Evolutionary conservation across 2,113 vertebrate genomes (phyloP).

Genomic region (Lasiurus cinereus): DNA sequence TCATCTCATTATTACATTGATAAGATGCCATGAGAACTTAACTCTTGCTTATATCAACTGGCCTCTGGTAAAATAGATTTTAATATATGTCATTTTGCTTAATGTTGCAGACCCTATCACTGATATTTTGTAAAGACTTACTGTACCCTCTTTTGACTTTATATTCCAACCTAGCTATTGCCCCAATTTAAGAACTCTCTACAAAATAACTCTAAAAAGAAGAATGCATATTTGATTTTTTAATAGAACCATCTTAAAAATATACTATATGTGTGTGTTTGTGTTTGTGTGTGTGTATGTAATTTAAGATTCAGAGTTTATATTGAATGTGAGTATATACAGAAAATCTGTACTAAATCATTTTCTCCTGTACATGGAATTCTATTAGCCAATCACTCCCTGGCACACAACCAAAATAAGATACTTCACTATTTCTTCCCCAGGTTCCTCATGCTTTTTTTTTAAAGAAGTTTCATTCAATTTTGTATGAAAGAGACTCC

Average conservation of each 20-base stretch:
- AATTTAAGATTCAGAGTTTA: not conserved
- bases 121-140: not conserved
- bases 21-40: not conserved
- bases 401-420: not conserved
- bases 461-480: not conserved
- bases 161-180: not conserved
- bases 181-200: not conserved
- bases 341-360: not conserved
- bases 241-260: no score
- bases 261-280: no score
- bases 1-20: not conserved
- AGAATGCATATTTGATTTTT: not conserved
- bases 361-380: not conserved
- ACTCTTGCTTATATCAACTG: not conserved
- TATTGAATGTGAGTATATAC: not conserved
- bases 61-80: not conserved
- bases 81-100: not conserved
- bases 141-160: not conserved
- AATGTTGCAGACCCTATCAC: not conserved
- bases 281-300: no score
- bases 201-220: not conserved
- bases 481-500: not conserved
- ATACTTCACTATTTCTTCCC: not conserved
- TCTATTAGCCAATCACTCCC: not conserved
- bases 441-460: conserved; percentile 10